These are phyloP conservation scores for Corvus cornix DNA, from an alignment of 2,113 vertebrate genomes.

Conservation along the genomic window DNA sequence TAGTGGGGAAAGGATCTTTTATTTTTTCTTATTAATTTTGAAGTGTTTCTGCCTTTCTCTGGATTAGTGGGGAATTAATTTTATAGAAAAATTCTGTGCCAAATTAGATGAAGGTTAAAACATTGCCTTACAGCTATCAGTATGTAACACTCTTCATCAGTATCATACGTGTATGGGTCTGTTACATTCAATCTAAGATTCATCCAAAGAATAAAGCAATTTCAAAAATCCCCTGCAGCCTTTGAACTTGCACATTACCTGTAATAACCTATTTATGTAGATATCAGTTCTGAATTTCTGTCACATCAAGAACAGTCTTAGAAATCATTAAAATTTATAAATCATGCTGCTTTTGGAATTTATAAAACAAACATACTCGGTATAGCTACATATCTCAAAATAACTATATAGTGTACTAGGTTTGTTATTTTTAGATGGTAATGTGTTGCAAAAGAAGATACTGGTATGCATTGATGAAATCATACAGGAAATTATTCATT, in stretches of 20 bases:
- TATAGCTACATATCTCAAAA: background rate
- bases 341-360: background rate
- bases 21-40: background rate
- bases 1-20: background rate
- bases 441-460: background rate
- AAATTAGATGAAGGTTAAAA: background rate
- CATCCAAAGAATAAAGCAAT: background rate
- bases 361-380: background rate
- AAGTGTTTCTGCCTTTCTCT: background rate
- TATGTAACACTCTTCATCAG: background rate
- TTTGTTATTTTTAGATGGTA: slow-evolving; percentile 1
- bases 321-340: background rate
- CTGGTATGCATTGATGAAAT: background rate
- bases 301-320: background rate
- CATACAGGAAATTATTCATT: slow-evolving; percentile 14
- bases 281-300: background rate
- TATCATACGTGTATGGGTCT: background rate
- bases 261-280: background rate
- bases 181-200: background rate
- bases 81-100: background rate
- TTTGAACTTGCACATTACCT: background rate
- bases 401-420: background rate
- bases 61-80: background rate
- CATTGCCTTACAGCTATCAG: background rate
- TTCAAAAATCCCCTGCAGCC: background rate